phyloP scores from a whole-genome alignment of 2,797 vertebrate species.

The Microtus californicus region DNA sequence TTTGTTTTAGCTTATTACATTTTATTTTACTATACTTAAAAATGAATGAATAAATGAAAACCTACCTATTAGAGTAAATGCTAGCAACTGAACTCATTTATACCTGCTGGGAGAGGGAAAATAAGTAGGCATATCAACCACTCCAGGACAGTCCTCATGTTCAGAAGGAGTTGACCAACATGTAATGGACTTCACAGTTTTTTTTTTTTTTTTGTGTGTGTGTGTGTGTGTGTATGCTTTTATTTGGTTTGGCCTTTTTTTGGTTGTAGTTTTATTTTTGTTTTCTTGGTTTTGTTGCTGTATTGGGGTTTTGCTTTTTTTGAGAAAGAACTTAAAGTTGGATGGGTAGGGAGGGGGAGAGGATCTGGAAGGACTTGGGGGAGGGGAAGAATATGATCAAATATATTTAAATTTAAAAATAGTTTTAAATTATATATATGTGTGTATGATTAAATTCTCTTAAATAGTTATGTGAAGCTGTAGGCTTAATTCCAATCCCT shows the following conservation, averaged over 20 bases:
- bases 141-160: not conserved
- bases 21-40: not conserved
- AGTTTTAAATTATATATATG: not conserved
- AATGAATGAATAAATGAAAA: not conserved
- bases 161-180: no score
- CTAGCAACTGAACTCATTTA: not conserved
- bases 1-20: not conserved
- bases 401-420: not conserved
- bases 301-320: not conserved
- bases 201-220: not conserved
- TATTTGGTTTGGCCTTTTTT: not conserved
- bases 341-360: no score
- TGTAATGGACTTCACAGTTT: no score
- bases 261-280: not conserved
- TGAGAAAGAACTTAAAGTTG: not conserved
- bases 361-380: not conserved
- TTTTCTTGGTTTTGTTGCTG: not conserved
- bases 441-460: slow-evolving; percentile 23
- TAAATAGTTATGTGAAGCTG: slow-evolving; percentile 49
- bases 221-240: not conserved
- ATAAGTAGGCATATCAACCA: not conserved
- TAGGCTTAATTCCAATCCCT: slow-evolving; percentile 42
- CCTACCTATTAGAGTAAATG: not conserved
- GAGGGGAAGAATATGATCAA: not conserved
- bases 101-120: not conserved